Percentiles rank a stretch among this genome's conserved stretches.
These are phyloP conservation scores for Myiotriccus ornatus DNA, from an alignment of 2,797 vertebrate species.

Conservation along the genomic window DNA sequence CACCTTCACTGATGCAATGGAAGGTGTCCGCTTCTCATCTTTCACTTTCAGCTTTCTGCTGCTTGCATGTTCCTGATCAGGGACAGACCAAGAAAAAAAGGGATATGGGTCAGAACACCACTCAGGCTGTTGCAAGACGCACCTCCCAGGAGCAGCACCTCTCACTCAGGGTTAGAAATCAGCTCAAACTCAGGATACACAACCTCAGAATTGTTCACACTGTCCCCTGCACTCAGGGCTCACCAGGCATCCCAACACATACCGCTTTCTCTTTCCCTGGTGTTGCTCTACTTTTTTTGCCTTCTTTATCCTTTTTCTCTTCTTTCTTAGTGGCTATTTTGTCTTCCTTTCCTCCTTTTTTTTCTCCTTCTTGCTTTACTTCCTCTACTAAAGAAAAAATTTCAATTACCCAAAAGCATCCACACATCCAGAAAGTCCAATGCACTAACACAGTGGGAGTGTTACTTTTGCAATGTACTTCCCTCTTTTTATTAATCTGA, in stretches of 20 bases:
- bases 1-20: not conserved
- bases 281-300: conserved; percentile 68
- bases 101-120: not conserved
- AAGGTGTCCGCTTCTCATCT: conserved; percentile 53
- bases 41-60: conserved; percentile 71
- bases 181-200: not conserved
- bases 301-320: conserved; percentile 76
- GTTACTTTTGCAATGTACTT: not conserved
- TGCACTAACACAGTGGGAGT: not conserved
- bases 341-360: conserved; percentile 62
- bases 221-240: not conserved
- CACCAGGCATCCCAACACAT: not conserved
- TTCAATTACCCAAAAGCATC: not conserved
- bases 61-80: conserved; percentile 59
- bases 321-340: conserved; percentile 57
- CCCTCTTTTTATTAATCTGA: not conserved
- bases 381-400: conserved; percentile 34
- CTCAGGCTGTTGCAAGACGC: not conserved
- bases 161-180: not conserved
- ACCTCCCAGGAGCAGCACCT: not conserved
- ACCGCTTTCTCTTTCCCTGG: conserved; percentile 77
- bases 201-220: not conserved
- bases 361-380: not conserved
- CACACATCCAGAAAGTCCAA: not conserved
- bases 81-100: not conserved